Percentiles rank a stretch among this genome's conserved stretches.
These are phyloP conservation scores for Gymnocephalus cernua DNA, from an alignment of 2,113 vertebrate genomes.

Conservation along the genomic window DNA sequence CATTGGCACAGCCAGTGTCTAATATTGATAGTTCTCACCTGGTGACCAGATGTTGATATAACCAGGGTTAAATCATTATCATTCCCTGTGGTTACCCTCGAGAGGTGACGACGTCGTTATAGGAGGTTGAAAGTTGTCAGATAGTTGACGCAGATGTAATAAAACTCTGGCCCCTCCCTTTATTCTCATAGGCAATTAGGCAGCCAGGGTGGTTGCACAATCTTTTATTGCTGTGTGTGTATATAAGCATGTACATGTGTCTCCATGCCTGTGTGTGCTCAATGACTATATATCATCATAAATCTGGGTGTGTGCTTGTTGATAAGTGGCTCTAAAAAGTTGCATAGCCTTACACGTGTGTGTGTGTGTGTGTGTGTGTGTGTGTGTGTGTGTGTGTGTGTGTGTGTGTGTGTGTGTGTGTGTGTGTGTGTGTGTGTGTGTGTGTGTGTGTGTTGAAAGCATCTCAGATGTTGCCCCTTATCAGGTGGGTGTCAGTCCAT, in stretches of 20 bases:
- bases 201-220: conserved; percentile 34
- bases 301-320: conserved; percentile 51
- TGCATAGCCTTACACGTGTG: neutral
- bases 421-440: conserved; percentile 16
- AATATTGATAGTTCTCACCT: neutral
- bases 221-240: conserved; percentile 30
- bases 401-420: conserved; percentile 14
- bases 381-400: conserved; percentile 26
- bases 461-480: conserved; percentile 40
- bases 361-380: conserved; percentile 24
- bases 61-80: neutral
- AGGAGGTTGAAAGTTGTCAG: neutral
- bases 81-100: neutral
- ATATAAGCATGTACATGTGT: neutral
- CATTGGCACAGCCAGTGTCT: neutral
- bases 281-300: conserved; percentile 4
- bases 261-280: conserved; percentile 28
- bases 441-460: conserved; percentile 29
- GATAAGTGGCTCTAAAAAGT: conserved; percentile 15
- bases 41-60: conserved; percentile 7
- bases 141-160: conserved; percentile 9
- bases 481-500: conserved; percentile 51
- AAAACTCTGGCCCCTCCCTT: conserved; percentile 12
- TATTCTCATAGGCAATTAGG: conserved; percentile 17
- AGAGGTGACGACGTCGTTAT: neutral